Evolutionary conservation across 2,888 invertebrate genomes (phyloP).

Genomic region (Acanthopleura granulata): DNA sequence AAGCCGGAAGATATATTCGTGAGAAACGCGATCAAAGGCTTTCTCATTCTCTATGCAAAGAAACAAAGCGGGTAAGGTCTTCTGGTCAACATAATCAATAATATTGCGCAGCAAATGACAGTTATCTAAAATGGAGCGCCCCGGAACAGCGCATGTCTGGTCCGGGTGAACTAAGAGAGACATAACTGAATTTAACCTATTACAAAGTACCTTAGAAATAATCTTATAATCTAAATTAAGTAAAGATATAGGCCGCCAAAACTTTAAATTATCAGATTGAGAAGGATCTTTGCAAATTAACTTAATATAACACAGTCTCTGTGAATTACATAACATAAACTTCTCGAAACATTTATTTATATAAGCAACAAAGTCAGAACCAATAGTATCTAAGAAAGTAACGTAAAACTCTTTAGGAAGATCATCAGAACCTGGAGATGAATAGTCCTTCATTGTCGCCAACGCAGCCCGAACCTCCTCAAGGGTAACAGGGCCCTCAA

Average conservation of each 20-base stretch:
- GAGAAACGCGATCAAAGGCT: slow-evolving; percentile 18
- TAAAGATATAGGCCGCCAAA: slow-evolving; percentile 2
- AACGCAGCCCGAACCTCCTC: slow-evolving; percentile 3
- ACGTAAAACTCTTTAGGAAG: slow-evolving; percentile 7
- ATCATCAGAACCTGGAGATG: background rate
- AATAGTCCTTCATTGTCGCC: background rate
- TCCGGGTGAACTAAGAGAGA: background rate
- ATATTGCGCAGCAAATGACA: background rate
- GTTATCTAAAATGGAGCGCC: background rate
- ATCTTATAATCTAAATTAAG: slow-evolving; percentile 15
- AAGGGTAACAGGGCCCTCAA: background rate
- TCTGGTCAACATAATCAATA: slow-evolving; percentile 7
- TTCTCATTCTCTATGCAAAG: slow-evolving; percentile 15
- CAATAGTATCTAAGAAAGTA: background rate
- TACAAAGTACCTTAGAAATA: slow-evolving; percentile 12
- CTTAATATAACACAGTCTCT: background rate
- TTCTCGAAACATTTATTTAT: slow-evolving; percentile 12
- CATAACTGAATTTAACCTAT: background rate
- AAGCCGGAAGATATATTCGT: background rate
- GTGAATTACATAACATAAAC: background rate
- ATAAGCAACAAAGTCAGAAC: background rate
- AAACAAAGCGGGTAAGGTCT: background rate
- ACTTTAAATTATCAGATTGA: background rate
- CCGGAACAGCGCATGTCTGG: slow-evolving; percentile 6
- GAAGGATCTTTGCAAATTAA: slow-evolving; percentile 7